These are phyloP conservation scores for Notocelia uddmanniana DNA, from an alignment of 2,888 invertebrate species.

Conservation along the genomic window DNA sequence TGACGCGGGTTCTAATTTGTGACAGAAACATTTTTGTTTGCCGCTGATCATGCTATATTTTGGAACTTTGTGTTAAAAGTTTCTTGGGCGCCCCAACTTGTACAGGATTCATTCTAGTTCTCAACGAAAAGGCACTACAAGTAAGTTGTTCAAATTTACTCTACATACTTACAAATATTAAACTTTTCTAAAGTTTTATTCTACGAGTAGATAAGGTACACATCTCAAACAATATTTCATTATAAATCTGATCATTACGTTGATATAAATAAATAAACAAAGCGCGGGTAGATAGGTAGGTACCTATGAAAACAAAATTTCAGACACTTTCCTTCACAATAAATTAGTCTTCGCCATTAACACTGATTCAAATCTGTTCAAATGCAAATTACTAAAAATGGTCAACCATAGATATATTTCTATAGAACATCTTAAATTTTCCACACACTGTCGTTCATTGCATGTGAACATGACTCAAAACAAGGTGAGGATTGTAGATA, in stretches of 20 bases:
- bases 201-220: too few relatives aligned
- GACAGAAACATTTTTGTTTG: conserved; percentile 49
- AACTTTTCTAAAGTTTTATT: neutral
- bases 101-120: conserved; percentile 6
- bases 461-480: conserved; percentile 3
- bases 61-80: conserved; percentile 59
- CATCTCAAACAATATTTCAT: too few relatives aligned
- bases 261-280: too few relatives aligned
- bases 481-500: neutral
- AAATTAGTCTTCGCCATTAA: too few relatives aligned
- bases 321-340: too few relatives aligned
- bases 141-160: conserved; percentile 6
- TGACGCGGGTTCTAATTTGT: conserved; percentile 68
- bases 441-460: conserved; percentile 10
- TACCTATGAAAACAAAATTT: too few relatives aligned
- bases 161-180: neutral
- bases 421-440: conserved; percentile 3
- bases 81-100: neutral
- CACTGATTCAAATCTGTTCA: too few relatives aligned
- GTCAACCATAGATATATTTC: too few relatives aligned
- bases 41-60: conserved; percentile 60
- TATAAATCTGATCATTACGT: too few relatives aligned
- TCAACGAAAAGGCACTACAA: conserved; percentile 4
- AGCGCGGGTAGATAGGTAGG: too few relatives aligned
- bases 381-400: too few relatives aligned